Evolutionary conservation across 2,888 invertebrate species (phyloP), one percentile per base, ranked within the genome.

Genomic region (Octonoba sinensis): DNA sequence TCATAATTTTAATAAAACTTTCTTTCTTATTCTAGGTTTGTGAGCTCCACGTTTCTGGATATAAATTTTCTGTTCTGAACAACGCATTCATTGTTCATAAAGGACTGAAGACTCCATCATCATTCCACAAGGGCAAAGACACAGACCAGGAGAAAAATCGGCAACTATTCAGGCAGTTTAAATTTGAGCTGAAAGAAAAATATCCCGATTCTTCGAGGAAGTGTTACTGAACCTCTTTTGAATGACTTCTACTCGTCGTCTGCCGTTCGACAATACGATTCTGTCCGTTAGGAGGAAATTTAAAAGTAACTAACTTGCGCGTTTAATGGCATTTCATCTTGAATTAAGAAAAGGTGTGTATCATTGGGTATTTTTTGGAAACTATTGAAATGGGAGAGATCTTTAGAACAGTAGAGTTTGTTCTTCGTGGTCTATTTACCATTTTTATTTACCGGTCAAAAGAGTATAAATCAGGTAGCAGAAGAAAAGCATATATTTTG

Each of bases 31-130:
- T 72, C 18, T 86, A 91, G 90, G 89, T 90, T 1, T 91, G 91
- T 87, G 91, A 91, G 86, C 88, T 91, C 46, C 90, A 91, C 85
- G 88, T 91, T 54, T 89, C 90, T 44, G 91, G 91, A 22, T 91
- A 88, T 87, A 88, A 88, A 84, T 91, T 91, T 86, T 88, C 89
- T 8, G 90, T 91, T 27, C 87, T 91, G 66, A 89, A 90, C 87
- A 89, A 90, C 85, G 91, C 90, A 1, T 91, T 91, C 86, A 86
- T 91, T 15, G 87, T 91, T 13, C 91, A 91, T 86, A 86, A 87
- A 66, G 91, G 91, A n/a, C 90, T 90, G 86, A 91, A 91, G 86
- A 88, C 88, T 12, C 74, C 87, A 1, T 85, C 85, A 1, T 87
- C 88, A 6, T 91, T 91, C 86, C 91, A 91, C 85, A 84, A 86